phyloP scores from a whole-genome alignment of 2,797 vertebrate genomes.

The Phylloscopus collybita region DNA sequence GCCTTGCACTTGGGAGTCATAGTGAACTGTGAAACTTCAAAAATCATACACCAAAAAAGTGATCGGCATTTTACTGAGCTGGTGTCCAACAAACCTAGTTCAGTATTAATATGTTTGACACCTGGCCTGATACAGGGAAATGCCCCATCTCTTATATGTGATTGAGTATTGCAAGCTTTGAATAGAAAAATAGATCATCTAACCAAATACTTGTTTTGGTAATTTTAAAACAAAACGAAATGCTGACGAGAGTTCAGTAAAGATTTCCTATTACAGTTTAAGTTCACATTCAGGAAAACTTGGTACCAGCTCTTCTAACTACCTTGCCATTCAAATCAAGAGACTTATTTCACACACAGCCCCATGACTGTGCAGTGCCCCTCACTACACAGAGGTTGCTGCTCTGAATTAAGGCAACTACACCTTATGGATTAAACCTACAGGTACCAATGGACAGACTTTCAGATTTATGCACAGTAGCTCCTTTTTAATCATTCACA shows the following conservation, averaged over 20 bases:
- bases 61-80: neutral
- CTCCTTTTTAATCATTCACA: neutral
- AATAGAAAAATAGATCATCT: constrained; percentile 14
- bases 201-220: neutral
- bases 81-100: neutral
- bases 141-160: neutral
- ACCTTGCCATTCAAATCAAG: neutral
- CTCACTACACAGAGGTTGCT: neutral
- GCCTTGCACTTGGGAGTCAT: neutral
- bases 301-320: neutral
- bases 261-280: neutral
- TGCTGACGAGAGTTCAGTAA: neutral
- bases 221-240: neutral
- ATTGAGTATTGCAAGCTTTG: neutral
- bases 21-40: neutral
- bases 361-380: rapidly evolving
- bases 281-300: neutral
- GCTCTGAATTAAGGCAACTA: neutral
- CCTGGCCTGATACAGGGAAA: neutral
- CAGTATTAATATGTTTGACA: neutral
- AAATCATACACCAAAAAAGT: neutral
- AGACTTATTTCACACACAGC: neutral
- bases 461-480: neutral
- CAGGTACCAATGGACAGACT: neutral
- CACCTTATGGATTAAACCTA: rapidly evolving